A percentile compares a stretch with the other conserved stretches of the same genome.
Evolutionary conservation across 2,888 invertebrate genomes (phyloP).

Genomic region (Euplagia quadripunctaria): DNA sequence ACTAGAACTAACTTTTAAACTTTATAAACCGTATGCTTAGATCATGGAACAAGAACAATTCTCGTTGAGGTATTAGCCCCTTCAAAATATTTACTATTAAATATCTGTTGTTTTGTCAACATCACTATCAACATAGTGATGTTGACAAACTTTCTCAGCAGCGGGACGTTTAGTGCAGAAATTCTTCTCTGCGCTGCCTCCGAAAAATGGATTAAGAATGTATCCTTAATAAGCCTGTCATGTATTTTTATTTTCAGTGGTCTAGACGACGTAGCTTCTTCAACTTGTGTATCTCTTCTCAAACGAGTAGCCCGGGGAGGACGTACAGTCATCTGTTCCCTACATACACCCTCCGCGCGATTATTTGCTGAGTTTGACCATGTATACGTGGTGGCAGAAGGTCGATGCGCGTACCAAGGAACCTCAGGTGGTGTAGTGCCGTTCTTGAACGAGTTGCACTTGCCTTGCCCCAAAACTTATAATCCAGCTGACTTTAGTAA

Average conservation of each 20-base stretch:
- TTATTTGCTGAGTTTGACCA: conserved; percentile 97
- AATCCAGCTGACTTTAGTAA: conserved; percentile 98
- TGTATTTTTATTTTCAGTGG: conserved; percentile 88
- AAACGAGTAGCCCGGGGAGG: conserved; percentile 94
- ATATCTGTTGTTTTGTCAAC: no score
- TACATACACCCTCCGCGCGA: conserved; percentile 98
- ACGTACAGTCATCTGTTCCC: conserved; percentile 96
- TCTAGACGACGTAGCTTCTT: conserved; percentile 95
- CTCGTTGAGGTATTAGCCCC: no score
- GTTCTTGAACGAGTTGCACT: conserved; percentile 91
- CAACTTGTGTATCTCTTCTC: conserved; percentile 95
- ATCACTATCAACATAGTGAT: no score
- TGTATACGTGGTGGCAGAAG: conserved; percentile 95
- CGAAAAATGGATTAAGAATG: no score
- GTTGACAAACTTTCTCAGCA: no score
- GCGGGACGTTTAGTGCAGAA: neutral
- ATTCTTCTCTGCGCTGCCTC: no score
- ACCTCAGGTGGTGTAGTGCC: conserved; percentile 92
- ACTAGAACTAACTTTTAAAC: no score
- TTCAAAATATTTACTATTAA: no score
- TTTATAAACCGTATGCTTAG: neutral
- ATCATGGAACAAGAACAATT: neutral
- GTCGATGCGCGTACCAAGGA: conserved; percentile 97
- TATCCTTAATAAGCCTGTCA: no score
- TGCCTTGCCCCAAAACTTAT: conserved; percentile 96